These are phyloP conservation scores for Bombus balteatus DNA, from an alignment of 1,140 invertebrate species.

Conservation along the genomic window DNA sequence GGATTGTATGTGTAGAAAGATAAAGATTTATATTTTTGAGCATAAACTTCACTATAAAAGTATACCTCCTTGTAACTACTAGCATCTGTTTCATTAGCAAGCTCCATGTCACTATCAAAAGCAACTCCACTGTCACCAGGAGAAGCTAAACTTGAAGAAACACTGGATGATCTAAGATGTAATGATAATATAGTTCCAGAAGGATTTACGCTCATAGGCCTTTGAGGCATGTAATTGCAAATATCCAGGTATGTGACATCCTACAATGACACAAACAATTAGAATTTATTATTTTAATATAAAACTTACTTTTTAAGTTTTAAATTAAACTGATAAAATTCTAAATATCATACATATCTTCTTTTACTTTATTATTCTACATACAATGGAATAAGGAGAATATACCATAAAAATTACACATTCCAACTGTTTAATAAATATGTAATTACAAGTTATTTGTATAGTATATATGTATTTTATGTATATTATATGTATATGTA, in stretches of 20 bases:
- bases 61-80: conserved; percentile 81
- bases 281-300: conserved; percentile 23
- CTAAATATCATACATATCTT: neutral
- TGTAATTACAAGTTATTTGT: neutral
- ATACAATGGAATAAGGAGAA: neutral
- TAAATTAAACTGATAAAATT: neutral
- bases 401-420: neutral
- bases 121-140: conserved; percentile 81
- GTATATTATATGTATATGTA: neutral
- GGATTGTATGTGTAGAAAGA: neutral
- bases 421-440: neutral
- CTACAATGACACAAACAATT: conserved; percentile 61
- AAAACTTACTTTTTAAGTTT: neutral
- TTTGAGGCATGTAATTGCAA: conserved; percentile 82
- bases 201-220: conserved; percentile 81
- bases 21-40: neutral
- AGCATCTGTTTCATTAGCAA: conserved; percentile 79
- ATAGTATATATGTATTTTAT: neutral
- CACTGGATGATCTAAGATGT: conserved; percentile 77
- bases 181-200: conserved; percentile 78
- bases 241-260: conserved; percentile 81
- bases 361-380: neutral
- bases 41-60: neutral
- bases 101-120: conserved; percentile 81
- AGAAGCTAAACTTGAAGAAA: conserved; percentile 81